Base-by-base conservation (phyloP, 1,140 invertebrate genomes). In the Drosophila orena region DNA sequence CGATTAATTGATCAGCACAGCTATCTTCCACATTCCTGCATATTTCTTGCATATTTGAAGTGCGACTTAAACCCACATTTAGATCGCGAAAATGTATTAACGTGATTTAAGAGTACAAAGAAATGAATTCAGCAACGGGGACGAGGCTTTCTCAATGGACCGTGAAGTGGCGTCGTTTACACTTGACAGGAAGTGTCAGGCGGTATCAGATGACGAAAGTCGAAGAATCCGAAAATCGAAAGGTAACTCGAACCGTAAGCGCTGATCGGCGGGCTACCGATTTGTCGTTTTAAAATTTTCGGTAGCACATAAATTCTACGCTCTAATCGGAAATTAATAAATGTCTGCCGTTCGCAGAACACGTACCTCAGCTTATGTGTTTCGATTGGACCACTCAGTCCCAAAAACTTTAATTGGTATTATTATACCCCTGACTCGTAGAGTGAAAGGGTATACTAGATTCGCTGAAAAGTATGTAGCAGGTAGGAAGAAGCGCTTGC, bases 321-420 rank as follows among this genome's bases (percentile, higher is more conserved):
- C 77, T 62, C 84, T 84, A 84, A 88, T 89, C 83, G 79, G 40
- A 79, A 88, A 79, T 83, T 89, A 76, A 88, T 79, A 79, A 84
- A 89, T 61, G 83, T 79, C 83, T 77, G 44, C 68, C 56, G 59
- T 59, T 80, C 73, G 68, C 69, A 65, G 66, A 46, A 54, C 53
- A 49, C 22, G 15, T 7, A 0, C 27, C 64, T 40, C 54, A 64
- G 76, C 62, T 85, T 73, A 73, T 47, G 66, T 66, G 72, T 61
- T 57, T 72, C 49, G 40, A 40, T 57, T 50, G 68, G 17, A 17
- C 42, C 12, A 68, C 49, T 54, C 70, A 6, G 10, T 65, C 62
- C 57, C 49, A 46, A 49, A 70, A 64, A 81, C 54, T 59, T 57
- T 76, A 75, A 75, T 73, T 74, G 56, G 66, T 65, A 60, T 44